Base-by-base conservation (phyloP, 2,113 vertebrate genomes). In the Octodon degus region DNA sequence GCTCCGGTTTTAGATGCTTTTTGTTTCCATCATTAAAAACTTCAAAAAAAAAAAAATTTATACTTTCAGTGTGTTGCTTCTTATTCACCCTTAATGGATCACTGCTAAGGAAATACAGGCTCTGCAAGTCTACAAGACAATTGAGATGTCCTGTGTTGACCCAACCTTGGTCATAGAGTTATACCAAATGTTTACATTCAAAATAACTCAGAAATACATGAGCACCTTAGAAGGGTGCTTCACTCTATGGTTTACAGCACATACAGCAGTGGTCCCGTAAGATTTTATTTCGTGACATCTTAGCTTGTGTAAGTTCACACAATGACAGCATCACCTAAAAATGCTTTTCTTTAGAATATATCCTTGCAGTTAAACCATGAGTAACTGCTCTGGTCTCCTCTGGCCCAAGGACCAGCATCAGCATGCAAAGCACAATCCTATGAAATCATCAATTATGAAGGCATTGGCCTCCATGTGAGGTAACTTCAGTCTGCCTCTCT, bases 361-460 rank as follows among this genome's bases (percentile, higher is more conserved):
- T 22, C 62, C 55, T 53, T n/a, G 8, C 17, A 40, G 16, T 27
- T 43, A 22, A 58, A 22, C 62, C 2, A 55, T 4, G 20, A 13
- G 6, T 43, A 14, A 27, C 68, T 62, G 2, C 63, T 60, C 6
- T 62, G 32, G 58, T 74, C 74, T 76, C 24, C 84, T 93, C 58
- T 83, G 50, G 6, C 27, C 86, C 85, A 7, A 60, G 30, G 30
- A 2, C 43, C 27, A 9, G 20, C 40, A 53, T 43, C 67, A 91
- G 13, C 40, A 63, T 4, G 0, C 34, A 30, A 19, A 32, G 95
- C 90, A 97, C 60, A 97, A 62, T 83, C 81, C 85, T 94, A 50
- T 93, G 50, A 88, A 63, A 43, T 87, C 80, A 89, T 86, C 86
- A 30, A 10, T 88, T 88, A 85, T 89, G 92, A 85, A 86, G 79